phyloP scores from a whole-genome alignment of 2,888 invertebrate species.

The Iphiclides podalirius region DNA sequence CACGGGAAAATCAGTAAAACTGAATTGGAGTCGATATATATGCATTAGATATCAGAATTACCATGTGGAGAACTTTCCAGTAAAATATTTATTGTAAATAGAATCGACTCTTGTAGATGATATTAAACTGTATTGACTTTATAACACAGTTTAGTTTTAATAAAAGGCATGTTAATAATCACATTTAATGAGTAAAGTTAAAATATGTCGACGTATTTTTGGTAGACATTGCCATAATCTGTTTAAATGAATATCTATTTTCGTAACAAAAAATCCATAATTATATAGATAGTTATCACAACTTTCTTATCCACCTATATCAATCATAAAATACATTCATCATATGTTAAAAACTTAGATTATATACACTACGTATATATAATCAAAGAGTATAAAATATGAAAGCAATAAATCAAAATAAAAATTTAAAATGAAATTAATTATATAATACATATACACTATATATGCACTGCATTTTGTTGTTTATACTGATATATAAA shows the following conservation, averaged over 20 bases:
- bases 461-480: constrained; percentile 29
- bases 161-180: not conserved
- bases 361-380: too few species aligned
- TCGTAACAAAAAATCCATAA: too few species aligned
- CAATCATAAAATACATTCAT: constrained; percentile 9
- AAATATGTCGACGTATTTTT: not conserved
- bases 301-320: constrained; percentile 10
- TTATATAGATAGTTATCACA: constrained; percentile 3
- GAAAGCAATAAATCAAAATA: too few species aligned
- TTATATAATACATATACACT: too few species aligned
- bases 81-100: not conserved
- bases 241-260: not conserved
- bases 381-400: too few species aligned
- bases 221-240: not conserved
- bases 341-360: too few species aligned
- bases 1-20: not conserved
- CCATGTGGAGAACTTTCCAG: not conserved
- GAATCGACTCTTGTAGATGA: not conserved
- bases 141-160: not conserved
- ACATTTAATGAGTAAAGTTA: not conserved
- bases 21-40: not conserved
- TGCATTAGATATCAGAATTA: not conserved
- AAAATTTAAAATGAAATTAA: too few species aligned
- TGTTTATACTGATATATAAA: constrained; percentile 58
- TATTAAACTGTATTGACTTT: not conserved